These are phyloP conservation scores for Drosophila ezoana DNA, from an alignment of 2,888 invertebrate species.

Conservation along the genomic window DNA sequence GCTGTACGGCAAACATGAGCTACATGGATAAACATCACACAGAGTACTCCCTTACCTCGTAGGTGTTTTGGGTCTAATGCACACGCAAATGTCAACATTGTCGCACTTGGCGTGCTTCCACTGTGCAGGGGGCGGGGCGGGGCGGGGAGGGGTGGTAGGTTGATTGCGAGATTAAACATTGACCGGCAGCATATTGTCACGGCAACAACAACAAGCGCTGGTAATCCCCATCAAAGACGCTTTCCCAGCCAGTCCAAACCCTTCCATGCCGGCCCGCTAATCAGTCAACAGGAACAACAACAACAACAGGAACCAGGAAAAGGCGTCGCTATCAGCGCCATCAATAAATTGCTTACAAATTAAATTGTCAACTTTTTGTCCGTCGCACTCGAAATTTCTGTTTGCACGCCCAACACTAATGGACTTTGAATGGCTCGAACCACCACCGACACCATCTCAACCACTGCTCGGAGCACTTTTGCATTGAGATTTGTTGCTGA, in stretches of 20 bases:
- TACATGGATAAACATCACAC: constrained; percentile 12
- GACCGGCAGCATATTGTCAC: constrained; percentile 74
- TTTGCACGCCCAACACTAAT: constrained; percentile 71
- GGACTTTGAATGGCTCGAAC: constrained; percentile 64
- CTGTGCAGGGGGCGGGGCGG: constrained; percentile 10
- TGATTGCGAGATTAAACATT: constrained; percentile 53
- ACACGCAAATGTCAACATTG: constrained; percentile 76
- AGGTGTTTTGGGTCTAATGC: constrained; percentile 6
- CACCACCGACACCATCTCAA: constrained; percentile 4
- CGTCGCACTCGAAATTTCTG: constrained; percentile 49
- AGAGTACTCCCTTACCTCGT: neutral
- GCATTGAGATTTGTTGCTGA: constrained; percentile 44
- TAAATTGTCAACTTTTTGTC: constrained; percentile 75
- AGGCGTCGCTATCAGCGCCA: constrained; percentile 54
- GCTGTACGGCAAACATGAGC: constrained; percentile 62
- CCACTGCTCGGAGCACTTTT: neutral
- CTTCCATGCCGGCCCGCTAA: constrained; percentile 7
- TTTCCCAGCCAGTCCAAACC: constrained; percentile 23
- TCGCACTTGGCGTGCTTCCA: constrained; percentile 69
- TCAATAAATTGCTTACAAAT: constrained; percentile 75
- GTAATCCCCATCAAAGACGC: constrained; percentile 74
- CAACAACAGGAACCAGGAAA: neutral
- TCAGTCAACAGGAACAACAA: constrained; percentile 33
- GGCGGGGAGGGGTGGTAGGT: constrained; percentile 10
- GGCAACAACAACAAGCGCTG: constrained; percentile 47